Conservation (phyloP, 2,888 invertebrate species). For the Helicoverpa assulta region DNA sequence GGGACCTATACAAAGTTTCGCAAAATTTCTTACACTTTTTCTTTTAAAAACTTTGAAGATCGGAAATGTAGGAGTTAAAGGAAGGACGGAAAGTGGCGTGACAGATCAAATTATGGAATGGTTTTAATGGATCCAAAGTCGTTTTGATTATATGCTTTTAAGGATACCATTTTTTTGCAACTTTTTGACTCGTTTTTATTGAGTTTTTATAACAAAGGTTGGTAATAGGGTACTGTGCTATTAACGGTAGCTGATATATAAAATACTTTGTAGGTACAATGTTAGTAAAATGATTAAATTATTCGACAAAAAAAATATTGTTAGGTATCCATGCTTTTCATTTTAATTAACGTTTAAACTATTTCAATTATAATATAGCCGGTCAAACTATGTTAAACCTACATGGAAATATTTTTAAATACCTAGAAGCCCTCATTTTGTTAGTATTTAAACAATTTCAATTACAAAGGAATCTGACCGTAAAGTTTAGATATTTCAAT, state of each 20-base stretch:
- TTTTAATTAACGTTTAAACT: no score
- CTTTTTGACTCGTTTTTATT: not conserved
- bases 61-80: conserved; percentile 60
- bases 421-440: not conserved
- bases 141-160: conserved; percentile 35
- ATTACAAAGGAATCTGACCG: conserved; percentile 13
- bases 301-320: no score
- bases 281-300: no score
- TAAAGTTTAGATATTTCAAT: conserved; percentile 29
- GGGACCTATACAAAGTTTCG: conserved; percentile 64
- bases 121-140: conserved; percentile 57
- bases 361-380: no score
- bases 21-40: conserved; percentile 58
- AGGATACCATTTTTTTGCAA: not conserved
- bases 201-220: not conserved
- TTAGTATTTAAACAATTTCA: conserved; percentile 37
- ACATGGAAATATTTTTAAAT: no score
- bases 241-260: not conserved
- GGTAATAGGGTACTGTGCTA: not conserved
- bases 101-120: conserved; percentile 54
- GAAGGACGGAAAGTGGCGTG: conserved; percentile 59
- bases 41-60: conserved; percentile 56
- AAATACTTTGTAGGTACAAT: no score
- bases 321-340: no score
- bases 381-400: no score